Evolutionary conservation across 1,140 invertebrate genomes (phyloP).

Genomic region (Delia radicum): DNA sequence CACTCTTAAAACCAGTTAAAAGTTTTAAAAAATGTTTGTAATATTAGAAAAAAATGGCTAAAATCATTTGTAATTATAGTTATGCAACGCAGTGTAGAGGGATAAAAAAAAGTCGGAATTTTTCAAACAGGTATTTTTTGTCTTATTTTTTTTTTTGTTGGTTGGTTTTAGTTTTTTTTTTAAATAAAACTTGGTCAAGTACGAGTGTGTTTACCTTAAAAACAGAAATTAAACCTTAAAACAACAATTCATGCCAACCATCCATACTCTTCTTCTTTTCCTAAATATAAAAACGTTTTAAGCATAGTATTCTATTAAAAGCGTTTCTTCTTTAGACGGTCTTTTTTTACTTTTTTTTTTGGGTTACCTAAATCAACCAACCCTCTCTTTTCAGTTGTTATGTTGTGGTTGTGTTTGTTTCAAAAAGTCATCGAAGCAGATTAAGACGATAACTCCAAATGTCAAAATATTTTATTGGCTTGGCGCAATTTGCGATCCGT

Average conservation of each 20-base stretch:
- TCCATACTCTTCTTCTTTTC: neutral
- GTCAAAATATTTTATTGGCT: constrained; percentile 57
- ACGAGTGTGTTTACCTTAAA: neutral
- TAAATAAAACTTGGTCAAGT: neutral
- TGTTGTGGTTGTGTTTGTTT: neutral
- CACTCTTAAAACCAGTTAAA: neutral
- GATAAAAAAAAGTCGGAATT: constrained; percentile 33
- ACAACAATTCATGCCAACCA: neutral
- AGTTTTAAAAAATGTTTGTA: neutral
- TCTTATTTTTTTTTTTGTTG: neutral
- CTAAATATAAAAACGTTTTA: neutral
- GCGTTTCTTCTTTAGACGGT: neutral
- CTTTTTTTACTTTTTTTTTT: neutral
- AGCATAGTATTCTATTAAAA: neutral
- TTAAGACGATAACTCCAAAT: constrained; percentile 57
- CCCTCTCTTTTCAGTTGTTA: no score
- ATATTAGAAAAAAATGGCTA: neutral
- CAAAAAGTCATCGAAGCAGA: constrained; percentile 53
- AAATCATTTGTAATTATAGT: constrained; percentile 1
- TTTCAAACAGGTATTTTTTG: constrained; percentile 38
- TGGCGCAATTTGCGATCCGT: constrained; percentile 56
- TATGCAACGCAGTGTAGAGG: no score
- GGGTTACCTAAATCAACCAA: constrained; percentile 11
- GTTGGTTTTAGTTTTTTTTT: neutral
- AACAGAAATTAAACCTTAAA: neutral